A percentile compares a stretch with the other conserved stretches of the same genome.
phyloP scores from a whole-genome alignment of 2,113 vertebrate genomes.

The Gymnorhina tibicen region DNA sequence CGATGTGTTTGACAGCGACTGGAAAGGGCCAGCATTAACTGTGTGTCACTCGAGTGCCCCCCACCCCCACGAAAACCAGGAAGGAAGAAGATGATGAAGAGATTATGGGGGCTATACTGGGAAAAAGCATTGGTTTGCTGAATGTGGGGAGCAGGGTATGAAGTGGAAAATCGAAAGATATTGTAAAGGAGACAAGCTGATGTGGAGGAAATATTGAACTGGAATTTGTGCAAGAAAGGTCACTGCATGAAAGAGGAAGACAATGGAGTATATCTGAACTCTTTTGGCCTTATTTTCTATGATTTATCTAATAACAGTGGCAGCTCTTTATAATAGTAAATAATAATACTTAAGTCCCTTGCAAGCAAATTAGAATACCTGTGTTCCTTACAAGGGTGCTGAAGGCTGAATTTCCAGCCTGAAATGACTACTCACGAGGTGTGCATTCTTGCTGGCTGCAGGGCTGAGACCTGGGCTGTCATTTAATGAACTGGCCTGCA shows the following conservation, averaged over 20 bases:
- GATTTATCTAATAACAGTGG: not conserved
- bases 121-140: not conserved
- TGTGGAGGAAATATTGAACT: not conserved
- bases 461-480: not conserved
- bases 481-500: not conserved
- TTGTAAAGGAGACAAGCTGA: not conserved
- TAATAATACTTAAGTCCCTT: not conserved
- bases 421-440: not conserved
- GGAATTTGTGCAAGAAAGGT: not conserved
- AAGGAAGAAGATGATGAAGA: not conserved
- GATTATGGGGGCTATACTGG: not conserved
- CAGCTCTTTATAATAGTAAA: not conserved
- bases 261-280: not conserved
- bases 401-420: conserved; percentile 22
- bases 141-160: not conserved
- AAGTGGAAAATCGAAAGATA: not conserved
- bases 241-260: not conserved
- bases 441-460: not conserved
- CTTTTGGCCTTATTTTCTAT: not conserved
- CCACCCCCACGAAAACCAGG: not conserved
- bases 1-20: not conserved
- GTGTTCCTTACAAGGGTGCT: not conserved
- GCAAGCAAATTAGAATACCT: not conserved
- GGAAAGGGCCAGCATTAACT: not conserved
- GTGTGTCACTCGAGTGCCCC: not conserved